These are phyloP conservation scores for Hippocampus guttulatus DNA, from an alignment of 2,113 vertebrate genomes.

Conservation along the genomic window DNA sequence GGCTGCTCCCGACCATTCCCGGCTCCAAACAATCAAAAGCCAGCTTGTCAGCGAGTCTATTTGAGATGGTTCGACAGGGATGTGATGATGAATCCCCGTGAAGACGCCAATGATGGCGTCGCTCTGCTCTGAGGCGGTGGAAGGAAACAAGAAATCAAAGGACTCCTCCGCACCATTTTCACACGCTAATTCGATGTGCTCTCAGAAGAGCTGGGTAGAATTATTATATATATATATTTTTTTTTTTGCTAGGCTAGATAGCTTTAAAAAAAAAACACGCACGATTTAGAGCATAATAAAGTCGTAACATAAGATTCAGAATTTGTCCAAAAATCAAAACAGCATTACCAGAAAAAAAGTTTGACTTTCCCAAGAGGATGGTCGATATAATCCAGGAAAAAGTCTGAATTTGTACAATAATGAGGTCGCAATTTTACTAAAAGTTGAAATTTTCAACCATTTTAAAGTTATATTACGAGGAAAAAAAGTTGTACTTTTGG, in stretches of 20 bases:
- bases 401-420: too few species aligned
- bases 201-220: too few species aligned
- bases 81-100: slow-evolving; percentile 34
- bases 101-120: neutral
- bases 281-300: neutral
- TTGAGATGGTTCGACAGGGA: slow-evolving; percentile 45
- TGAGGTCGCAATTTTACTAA: too few species aligned
- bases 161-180: neutral
- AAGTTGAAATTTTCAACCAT: too few species aligned
- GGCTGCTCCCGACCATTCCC: neutral
- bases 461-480: too few species aligned
- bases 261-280: neutral
- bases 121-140: too few species aligned
- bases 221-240: too few species aligned
- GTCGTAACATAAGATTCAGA: neutral
- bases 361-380: neutral
- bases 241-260: too few species aligned
- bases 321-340: neutral
- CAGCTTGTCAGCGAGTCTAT: slow-evolving; percentile 42
- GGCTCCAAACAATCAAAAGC: slow-evolving; percentile 2
- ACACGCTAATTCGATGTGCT: neutral
- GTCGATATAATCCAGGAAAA: too few species aligned
- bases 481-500: too few species aligned
- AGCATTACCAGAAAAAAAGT: neutral
- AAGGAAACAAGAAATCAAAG: neutral